phyloP scores from a whole-genome alignment of 2,113 vertebrate genomes.

The Campylomormyrus numenius region DNA sequence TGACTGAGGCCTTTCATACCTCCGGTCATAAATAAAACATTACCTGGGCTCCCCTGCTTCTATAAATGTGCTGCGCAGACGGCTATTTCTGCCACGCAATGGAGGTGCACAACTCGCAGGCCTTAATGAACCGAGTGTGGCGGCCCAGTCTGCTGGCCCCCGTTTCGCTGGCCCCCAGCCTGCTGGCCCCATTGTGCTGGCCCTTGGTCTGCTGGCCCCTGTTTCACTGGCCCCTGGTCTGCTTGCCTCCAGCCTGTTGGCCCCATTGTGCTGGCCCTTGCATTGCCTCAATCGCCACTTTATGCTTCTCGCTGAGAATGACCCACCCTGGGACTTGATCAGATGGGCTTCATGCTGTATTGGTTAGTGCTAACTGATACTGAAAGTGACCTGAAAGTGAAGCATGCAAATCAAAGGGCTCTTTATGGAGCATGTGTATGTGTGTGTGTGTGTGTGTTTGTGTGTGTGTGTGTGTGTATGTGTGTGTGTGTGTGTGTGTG shows the following conservation, averaged over 20 bases:
- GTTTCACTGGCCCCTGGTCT: not conserved
- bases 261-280: not conserved
- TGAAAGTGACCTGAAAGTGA: not conserved
- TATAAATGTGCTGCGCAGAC: constrained; percentile 43
- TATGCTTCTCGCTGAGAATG: not conserved
- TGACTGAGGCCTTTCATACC: constrained; percentile 41
- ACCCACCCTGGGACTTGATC: not conserved
- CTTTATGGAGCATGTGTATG: not conserved
- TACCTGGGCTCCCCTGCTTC: constrained; percentile 42
- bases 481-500: no score
- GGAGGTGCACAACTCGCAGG: constrained; percentile 31
- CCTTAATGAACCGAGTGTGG: constrained; percentile 49
- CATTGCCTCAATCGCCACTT: not conserved
- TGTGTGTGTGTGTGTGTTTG: no score
- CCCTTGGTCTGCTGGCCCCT: not conserved
- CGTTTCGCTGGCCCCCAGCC: no score
- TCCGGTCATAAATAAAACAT: constrained; percentile 59
- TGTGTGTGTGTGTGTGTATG: no score
- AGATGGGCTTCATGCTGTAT: not conserved
- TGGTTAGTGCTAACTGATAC: not conserved
- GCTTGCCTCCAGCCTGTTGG: not conserved
- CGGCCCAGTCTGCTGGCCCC: constrained; percentile 13
- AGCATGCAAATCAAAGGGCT: not conserved
- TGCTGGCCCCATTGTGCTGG: not conserved
- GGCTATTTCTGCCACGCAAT: constrained; percentile 37